Evolutionary conservation across 2,888 invertebrate species (phyloP).

Genomic region (Melipona beecheii): DNA sequence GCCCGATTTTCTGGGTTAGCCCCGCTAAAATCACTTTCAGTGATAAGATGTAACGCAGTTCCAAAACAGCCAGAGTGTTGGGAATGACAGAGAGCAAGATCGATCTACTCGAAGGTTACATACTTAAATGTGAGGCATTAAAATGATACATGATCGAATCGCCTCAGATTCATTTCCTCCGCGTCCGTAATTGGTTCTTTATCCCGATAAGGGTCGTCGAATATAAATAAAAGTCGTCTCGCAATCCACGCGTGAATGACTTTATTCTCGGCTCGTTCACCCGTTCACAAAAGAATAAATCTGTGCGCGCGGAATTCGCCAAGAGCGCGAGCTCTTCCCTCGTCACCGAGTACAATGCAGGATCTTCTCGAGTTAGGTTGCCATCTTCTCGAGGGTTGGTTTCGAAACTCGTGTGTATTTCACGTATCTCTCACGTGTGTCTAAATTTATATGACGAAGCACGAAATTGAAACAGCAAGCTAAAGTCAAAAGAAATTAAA

Average conservation of each 20-base stretch:
- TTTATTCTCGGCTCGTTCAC: neutral
- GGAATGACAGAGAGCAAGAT: neutral
- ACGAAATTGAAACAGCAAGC: no score
- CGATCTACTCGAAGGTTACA: neutral
- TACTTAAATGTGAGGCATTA: neutral
- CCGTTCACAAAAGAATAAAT: neutral
- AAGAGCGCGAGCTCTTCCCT: no score
- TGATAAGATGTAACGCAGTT: neutral
- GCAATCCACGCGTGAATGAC: neutral
- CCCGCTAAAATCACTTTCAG: no score
- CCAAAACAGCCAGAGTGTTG: neutral
- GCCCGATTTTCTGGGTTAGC: no score
- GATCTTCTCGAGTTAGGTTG: neutral
- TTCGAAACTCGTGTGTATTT: no score
- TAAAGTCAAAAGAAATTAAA: no score
- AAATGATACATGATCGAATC: neutral
- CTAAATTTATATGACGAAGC: no score
- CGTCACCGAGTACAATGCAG: neutral
- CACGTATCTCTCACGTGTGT: no score
- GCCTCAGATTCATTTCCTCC: constrained; percentile 17
- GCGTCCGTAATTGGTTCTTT: constrained; percentile 64
- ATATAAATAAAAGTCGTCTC: constrained; percentile 34
- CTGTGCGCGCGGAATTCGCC: no score
- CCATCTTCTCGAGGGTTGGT: neutral
- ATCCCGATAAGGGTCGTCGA: constrained; percentile 58